These are phyloP conservation scores for Tychaedon coryphoeus DNA, from an alignment of 2,113 vertebrate genomes.

Conservation along the genomic window DNA sequence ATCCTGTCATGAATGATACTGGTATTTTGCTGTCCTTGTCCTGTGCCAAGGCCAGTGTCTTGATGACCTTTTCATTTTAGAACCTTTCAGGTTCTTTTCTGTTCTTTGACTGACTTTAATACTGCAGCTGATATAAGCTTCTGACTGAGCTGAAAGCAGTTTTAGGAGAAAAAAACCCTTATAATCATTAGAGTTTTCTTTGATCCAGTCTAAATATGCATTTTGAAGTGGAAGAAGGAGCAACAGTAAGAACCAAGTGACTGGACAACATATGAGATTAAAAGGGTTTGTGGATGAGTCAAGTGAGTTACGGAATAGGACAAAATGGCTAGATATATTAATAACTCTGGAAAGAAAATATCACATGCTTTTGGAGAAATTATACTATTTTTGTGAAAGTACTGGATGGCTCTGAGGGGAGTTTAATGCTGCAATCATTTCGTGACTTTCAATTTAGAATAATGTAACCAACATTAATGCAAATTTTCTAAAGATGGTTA, in stretches of 20 bases:
- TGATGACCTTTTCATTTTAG: too few species aligned
- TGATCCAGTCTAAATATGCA: not conserved
- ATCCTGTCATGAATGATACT: rapidly evolving
- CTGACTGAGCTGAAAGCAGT: not conserved
- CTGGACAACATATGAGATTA: not conserved
- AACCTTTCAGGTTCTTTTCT: not conserved
- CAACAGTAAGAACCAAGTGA: not conserved
- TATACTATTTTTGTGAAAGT: not conserved
- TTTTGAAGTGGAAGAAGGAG: not conserved
- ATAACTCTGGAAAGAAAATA: not conserved
- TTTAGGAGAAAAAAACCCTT: not conserved
- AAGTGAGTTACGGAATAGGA: not conserved
- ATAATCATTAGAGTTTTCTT: not conserved
- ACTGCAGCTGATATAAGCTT: not conserved
- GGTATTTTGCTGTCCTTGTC: not conserved
- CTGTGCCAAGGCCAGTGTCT: not conserved
- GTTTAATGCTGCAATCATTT: not conserved
- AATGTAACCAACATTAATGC: not conserved
- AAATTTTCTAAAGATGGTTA: not conserved
- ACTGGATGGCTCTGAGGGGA: not conserved
- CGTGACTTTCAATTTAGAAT: not conserved
- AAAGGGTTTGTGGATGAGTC: not conserved
- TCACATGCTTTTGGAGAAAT: not conserved
- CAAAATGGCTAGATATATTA: not conserved
- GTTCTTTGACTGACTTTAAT: not conserved